Percentiles rank a stretch among this genome's conserved stretches.
These are phyloP conservation scores for Vesta saturnalis DNA, from an alignment of 2,888 invertebrate genomes.

Conservation along the genomic window DNA sequence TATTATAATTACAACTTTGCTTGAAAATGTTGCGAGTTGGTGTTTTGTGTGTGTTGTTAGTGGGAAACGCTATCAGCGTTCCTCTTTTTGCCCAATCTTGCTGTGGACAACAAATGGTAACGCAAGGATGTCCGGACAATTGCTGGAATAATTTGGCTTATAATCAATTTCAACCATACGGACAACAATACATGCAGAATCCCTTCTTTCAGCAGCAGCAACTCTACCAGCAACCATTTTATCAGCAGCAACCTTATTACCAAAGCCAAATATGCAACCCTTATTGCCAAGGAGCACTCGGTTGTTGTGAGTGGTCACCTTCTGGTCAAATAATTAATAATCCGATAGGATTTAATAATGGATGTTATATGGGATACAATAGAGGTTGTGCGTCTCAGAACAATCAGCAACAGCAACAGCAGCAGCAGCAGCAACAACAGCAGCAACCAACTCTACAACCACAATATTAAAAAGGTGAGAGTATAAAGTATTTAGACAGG, in stretches of 20 bases:
- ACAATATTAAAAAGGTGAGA: neutral
- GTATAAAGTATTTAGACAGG: too few species aligned
- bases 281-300: constrained; percentile 13
- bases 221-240: neutral
- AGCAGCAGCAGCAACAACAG: neutral
- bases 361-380: neutral
- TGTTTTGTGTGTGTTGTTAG: constrained; percentile 16
- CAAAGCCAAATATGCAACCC: constrained; percentile 3
- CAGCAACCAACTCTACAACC: neutral
- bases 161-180: neutral
- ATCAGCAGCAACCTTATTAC: constrained; percentile 6
- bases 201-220: constrained; percentile 6
- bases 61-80: neutral
- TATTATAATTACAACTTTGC: constrained; percentile 2
- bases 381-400: neutral
- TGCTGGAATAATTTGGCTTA: neutral
- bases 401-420: neutral
- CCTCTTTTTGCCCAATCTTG: constrained; percentile 10
- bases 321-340: neutral
- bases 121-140: constrained; percentile 8
- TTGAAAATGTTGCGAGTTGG: constrained; percentile 19
- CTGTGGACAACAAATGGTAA: constrained; percentile 11
- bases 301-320: constrained; percentile 5
- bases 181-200: neutral
- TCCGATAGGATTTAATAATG: constrained; percentile 2